Base-by-base conservation (phyloP, 1,140 invertebrate species). In the Idris sp. region DNA sequence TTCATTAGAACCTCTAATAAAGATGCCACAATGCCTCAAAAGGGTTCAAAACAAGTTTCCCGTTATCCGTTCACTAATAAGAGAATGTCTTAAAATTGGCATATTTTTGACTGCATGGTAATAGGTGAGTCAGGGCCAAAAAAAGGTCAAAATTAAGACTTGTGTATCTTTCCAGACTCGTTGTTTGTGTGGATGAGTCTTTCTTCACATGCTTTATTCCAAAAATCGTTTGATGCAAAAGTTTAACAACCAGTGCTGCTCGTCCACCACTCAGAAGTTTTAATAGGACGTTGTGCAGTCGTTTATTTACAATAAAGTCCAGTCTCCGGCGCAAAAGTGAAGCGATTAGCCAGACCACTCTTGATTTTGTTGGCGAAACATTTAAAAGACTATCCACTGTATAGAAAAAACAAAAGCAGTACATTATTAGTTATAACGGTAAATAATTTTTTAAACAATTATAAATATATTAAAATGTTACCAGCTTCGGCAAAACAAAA, bases 251-350 rank as follows among this genome's bases (percentile, higher is more conserved):
- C 4, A 79, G 68, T 2, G 84, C 82, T 25, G 86, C 86, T 7
- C 84, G 81, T 0, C 85, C 86, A 9, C 80, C 81, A 22, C 83
- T 84, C 43, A 87, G 62, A 36, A 87, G 74, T 59, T 86, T 86
- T 0, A 79, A 46, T 30, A 87, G 61, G 6, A 79, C 67, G 13
- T 79, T 78, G 7, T 82, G 68, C 2, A 87, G 71, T 13, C 81
- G 25, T 48, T 62, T 68, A 33, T 83, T 86, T 6, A 84, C 56
- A 0, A 81, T 10, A 13, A 84, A 81, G 53, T 87, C 84, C 10
- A 86, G 7, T n/a, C 43, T 81, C 30, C 61, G 36, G n/a, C 78
- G 81, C 0, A 77, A 68, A 3, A 84, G 40, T 0, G 79, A 82
- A 9, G 83, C 81, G 1, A 83, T 65, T 11, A 86, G 58, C 86